Base-by-base conservation (phyloP, 2,113 vertebrate genomes). In the Vimba vimba region DNA sequence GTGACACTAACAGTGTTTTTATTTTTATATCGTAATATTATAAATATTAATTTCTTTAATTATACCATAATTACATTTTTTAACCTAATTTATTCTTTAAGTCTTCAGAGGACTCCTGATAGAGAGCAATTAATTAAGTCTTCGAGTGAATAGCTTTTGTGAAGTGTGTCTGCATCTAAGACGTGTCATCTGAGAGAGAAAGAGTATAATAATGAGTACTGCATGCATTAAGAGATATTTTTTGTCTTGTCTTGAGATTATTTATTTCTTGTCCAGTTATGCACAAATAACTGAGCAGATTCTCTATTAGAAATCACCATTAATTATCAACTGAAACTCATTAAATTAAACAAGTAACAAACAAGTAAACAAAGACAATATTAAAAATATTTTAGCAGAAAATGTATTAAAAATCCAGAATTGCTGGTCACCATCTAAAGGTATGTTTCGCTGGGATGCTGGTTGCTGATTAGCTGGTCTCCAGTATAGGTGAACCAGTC, bases 121-220 rank as follows among this genome's bases (percentile, higher is more conserved):
- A 55, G 55, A 76, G n/a, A 76, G n/a, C 43, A 17, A 84, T 62
- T 73, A 15, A 84, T 76, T 60, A 75, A 47, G 71, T 84, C 39
- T 27, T 43, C 43, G 17, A 33, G 69, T 64, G 9, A 76, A 84
- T 62, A 25, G 36, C 68, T 60, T 84, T 60, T 45, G 52, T 79
- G 0, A 21, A 59, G 52, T 75, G 36, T 60, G 50, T 83, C 80
- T 81, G 39, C 68, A 52, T 57, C 52, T n/a, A 73, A 23, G 15
- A 30, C 25, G 59, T 21, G 4, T 30, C 71, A 59, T 83, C 47
- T 68, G 52, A 83, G 23, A 74, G 82, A 57, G 36, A 60, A 21
- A 76, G 17, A 30, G 5, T 62, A 30, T 21, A 19, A 62, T 62
- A 33, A 17, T 84, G 55, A 75, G 62, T 75, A 47, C n/a, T 25